Base-by-base conservation (phyloP, 2,888 invertebrate genomes). In the Morpho deidamia region DNA sequence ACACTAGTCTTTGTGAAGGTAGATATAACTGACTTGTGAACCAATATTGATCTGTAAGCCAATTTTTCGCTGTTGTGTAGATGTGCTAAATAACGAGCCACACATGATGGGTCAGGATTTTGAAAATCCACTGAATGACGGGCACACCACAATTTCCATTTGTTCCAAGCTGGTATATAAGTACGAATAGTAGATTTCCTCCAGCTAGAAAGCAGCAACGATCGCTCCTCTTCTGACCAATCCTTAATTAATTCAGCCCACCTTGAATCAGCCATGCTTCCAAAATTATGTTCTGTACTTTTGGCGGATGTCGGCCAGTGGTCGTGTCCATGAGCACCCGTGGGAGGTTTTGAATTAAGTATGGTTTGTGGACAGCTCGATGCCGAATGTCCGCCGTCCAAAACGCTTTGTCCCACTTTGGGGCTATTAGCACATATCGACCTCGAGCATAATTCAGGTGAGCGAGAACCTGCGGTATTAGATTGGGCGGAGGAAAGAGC, bases 341-440 rank as follows among this genome's bases (percentile, higher is more conserved):
- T 0, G 34, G n/a, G 14, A 72, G 58, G 35, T 66, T 51, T n/a
- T 11, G 38, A 1, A 69, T 41, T 3, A 46, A 50, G n/a, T 63
- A 44, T 2, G 66, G 67, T 7, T 62, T 47, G 10, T 53, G 57
- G 12, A 66, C 33, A 0, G 68, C 65, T 43, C 74, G 49, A 7
- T 51, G n/a, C 53, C 59, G 64, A 8, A 72, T 61, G 42, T 73
- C 70, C 11, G 69, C 53, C 49, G 64, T 56, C 70, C 72, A 73
- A 51, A 68, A 73, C 5, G 65, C 67, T 40, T 57, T 56, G 10
- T 63, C 46, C 70, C 70, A 72, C 3, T 62, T 51, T 0, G 70
- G 70, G 0, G 56, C 62, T 38, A 69, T 58, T 23, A 39, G 14
- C 14, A 14, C 14, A 14, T 14, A 14, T 14, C 14, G 14, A 14